A percentile compares a stretch with the other conserved stretches of the same genome.
phyloP scores from a whole-genome alignment of 1,140 invertebrate species.

The Eumaeus atala region DNA sequence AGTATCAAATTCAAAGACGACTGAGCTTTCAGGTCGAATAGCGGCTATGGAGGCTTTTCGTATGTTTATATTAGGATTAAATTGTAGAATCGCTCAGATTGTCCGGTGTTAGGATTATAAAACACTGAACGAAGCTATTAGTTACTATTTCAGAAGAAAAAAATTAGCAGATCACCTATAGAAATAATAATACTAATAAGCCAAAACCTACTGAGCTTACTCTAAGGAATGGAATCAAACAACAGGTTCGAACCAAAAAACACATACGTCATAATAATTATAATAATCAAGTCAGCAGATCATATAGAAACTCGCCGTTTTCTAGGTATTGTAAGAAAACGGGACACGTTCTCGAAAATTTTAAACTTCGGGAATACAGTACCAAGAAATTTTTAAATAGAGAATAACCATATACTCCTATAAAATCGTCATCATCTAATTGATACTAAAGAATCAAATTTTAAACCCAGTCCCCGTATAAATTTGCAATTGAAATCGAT shows the following conservation, averaged over 20 bases:
- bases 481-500: background rate
- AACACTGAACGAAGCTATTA: conserved; percentile 27
- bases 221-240: background rate
- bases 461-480: background rate
- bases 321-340: conserved; percentile 1
- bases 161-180: conserved; percentile 5
- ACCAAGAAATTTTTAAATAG: conserved; percentile 4
- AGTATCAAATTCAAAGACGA: conserved; percentile 3
- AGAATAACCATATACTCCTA: background rate
- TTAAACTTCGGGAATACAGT: background rate
- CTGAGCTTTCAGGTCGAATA: conserved; percentile 3
- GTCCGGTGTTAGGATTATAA: conserved; percentile 20
- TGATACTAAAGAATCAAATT: background rate
- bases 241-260: background rate
- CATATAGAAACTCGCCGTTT: background rate
- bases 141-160: conserved; percentile 21
- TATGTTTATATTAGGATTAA: conserved; percentile 23
- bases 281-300: too few species aligned
- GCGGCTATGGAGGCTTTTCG: conserved; percentile 27
- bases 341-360: background rate
- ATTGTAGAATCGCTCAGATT: conserved; percentile 17
- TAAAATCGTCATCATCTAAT: conserved; percentile 5
- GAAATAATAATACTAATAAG: too few species aligned
- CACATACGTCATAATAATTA: background rate
- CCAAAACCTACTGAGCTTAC: too few species aligned